A percentile compares a stretch with the other conserved stretches of the same genome.
These are phyloP conservation scores for Epinephelus fuscoguttatus DNA, from an alignment of 2,113 vertebrate species.

Conservation along the genomic window DNA sequence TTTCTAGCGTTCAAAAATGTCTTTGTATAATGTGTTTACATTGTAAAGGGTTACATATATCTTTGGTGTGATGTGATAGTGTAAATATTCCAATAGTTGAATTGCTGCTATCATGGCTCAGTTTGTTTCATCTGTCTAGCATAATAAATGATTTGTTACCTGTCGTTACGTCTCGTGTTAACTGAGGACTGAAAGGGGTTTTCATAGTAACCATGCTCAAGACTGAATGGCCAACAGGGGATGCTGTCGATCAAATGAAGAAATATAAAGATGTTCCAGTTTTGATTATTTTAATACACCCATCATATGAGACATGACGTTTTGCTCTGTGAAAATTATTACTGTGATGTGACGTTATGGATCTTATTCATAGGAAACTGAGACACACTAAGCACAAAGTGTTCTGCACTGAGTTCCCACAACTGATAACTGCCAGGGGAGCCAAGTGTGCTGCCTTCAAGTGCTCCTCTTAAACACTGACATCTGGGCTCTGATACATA, in stretches of 20 bases:
- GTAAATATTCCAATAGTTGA: slow-evolving; percentile 85
- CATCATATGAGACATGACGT: background rate
- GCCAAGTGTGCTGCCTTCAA: slow-evolving; percentile 28
- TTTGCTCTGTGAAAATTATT: background rate
- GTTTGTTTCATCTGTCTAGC: slow-evolving; percentile 82
- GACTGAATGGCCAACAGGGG: slow-evolving; percentile 47
- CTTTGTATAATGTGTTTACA: slow-evolving; percentile 86
- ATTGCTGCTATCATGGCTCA: slow-evolving; percentile 86
- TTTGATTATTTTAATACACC: background rate
- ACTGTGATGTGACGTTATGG: background rate
- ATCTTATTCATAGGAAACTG: background rate
- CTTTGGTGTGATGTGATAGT: slow-evolving; percentile 84
- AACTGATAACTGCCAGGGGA: background rate
- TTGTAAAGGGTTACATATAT: slow-evolving; percentile 83
- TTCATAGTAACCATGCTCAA: background rate
- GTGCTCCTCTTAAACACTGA: background rate
- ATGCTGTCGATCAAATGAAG: slow-evolving; percentile 40
- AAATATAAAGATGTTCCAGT: background rate
- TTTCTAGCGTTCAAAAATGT: slow-evolving; percentile 77
- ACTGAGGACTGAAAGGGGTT: background rate
- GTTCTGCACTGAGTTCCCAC: background rate
- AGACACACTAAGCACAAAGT: background rate
- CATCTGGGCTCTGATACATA: background rate
- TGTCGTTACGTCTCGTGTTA: slow-evolving; percentile 29
- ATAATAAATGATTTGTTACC: slow-evolving; percentile 85